Evolutionary conservation across 1,140 invertebrate genomes (phyloP), one percentile per base, ranked within the genome.

Genomic region (Zophobas atratus): DNA sequence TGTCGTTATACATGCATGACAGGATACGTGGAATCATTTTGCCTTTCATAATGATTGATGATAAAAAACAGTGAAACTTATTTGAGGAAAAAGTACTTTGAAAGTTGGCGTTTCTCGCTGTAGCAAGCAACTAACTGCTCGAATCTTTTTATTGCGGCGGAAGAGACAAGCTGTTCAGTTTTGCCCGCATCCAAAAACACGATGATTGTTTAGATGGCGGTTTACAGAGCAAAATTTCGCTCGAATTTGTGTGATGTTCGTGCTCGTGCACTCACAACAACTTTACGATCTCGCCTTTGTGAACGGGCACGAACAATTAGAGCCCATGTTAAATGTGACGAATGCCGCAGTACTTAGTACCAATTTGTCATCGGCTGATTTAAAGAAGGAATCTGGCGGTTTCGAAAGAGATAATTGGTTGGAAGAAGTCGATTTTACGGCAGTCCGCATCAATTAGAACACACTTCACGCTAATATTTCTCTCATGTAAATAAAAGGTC

Each of bases 401-500:
- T 67, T 67, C 39, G 60, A 72, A 72, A 53, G 35, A 72, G 70
- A 41, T 72, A 72, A 72, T 72, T 72, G 51, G 51, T 72, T 72
- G 46, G 70, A 72, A 51, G 70, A 48, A 55, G 46, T 72, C 51
- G 70, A 72, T 72, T 72, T 55, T 72, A 72, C 70, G 51, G 46
- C 60, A 67, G 60, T 67, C 60, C 60, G 39, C 70, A 72, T 72
- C 46, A 72, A 72, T 72, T 72, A 72, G 51, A 72, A 53, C 51
- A 55, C 51, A 72, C 51, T 72, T 72, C 70, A 72, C 70, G 70
- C 70, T 53, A 72, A 72, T 55, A 72, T 72, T 72, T 53, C 51
- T 72, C 51, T 43, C 48, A 72, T 72, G 51, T 55, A 72, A 72
- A 72, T 72, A 72, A 72, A 72, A 72, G 51, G 70, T 72, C 51